phyloP scores from a whole-genome alignment of 2,888 invertebrate species.

The Diarsia mendica region DNA sequence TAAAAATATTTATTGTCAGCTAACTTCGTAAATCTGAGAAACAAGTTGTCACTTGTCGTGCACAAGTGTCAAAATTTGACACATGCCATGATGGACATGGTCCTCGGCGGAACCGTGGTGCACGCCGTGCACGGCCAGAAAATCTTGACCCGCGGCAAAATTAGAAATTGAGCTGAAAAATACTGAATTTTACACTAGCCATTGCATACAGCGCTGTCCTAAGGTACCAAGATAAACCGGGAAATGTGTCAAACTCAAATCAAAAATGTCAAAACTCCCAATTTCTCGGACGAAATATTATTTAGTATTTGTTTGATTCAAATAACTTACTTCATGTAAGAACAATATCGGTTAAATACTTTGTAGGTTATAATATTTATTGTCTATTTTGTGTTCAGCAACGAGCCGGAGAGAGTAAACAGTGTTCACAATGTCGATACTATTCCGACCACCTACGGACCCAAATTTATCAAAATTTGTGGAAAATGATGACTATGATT shows the following conservation, averaged over 20 bases:
- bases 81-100: background rate
- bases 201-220: conserved; percentile 12
- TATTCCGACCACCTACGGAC: conserved; percentile 75
- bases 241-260: conserved; percentile 12
- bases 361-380: conserved; percentile 54
- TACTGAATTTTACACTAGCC: background rate
- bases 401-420: conserved; percentile 10
- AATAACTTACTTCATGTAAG: conserved; percentile 9
- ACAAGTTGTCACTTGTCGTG: background rate
- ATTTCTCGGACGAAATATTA: conserved; percentile 19
- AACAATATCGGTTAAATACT: conserved; percentile 36
- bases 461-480: conserved; percentile 82
- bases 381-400: conserved; percentile 32
- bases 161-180: background rate
- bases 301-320: conserved; percentile 27
- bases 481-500: conserved; percentile 90
- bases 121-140: background rate
- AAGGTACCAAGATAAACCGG: conserved; percentile 6
- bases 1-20: background rate
- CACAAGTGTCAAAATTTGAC: background rate
- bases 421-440: conserved; percentile 41
- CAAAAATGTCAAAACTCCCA: conserved; percentile 26
- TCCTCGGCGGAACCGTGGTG: background rate
- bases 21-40: conserved; percentile 2
- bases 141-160: conserved; percentile 31